Percentiles rank a stretch among this genome's conserved stretches.
Evolutionary conservation across 2,797 vertebrate genomes (phyloP).

Genomic region (Scyliorhinus canicula): DNA sequence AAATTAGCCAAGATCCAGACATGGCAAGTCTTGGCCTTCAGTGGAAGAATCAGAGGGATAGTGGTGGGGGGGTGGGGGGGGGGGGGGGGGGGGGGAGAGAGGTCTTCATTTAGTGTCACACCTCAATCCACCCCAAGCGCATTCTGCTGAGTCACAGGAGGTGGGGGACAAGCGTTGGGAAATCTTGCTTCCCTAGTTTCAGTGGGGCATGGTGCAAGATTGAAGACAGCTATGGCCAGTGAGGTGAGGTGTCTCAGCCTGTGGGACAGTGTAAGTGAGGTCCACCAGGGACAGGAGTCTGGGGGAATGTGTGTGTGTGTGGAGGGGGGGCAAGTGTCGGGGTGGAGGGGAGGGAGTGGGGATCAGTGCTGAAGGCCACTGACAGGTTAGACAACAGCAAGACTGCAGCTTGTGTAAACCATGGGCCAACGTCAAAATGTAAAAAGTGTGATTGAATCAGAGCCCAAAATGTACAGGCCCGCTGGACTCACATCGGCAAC

Average conservation of each 20-base stretch:
- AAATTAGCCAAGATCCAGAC: not conserved
- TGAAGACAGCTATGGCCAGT: not conserved
- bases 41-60: not conserved
- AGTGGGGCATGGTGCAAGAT: not conserved
- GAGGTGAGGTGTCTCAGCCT: not conserved
- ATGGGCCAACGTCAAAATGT: not conserved
- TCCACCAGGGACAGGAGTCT: not conserved
- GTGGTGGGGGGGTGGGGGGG: too few species aligned
- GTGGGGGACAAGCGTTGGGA: not conserved
- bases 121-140: not conserved
- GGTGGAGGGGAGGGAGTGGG: too few species aligned
- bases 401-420: not conserved
- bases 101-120: not conserved
- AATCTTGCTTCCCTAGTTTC: not conserved
- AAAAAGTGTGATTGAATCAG: not conserved
- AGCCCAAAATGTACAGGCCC: not conserved
- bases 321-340: too few species aligned
- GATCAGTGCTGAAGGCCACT: not conserved
- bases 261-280: not conserved
- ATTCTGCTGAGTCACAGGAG: not conserved
- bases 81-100: too few species aligned
- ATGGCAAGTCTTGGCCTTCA: not conserved
- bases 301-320: not conserved
- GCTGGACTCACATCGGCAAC: not conserved
- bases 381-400: not conserved